phyloP scores from a whole-genome alignment of 2,888 invertebrate genomes.

The Odontothrips loti region DNA sequence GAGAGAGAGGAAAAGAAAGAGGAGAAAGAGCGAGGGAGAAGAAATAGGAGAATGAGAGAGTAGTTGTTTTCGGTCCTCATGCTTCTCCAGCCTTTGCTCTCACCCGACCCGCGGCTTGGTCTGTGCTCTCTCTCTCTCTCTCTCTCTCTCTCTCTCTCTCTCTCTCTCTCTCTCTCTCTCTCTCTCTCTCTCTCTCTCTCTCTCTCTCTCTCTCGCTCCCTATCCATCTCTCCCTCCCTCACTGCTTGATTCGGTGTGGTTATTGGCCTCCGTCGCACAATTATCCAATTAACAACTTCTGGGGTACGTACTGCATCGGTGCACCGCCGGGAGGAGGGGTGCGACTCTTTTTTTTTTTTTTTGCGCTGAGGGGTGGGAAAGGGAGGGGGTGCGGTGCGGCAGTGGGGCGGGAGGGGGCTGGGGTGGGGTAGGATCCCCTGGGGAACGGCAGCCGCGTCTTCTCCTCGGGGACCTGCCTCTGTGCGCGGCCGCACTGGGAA shows the following conservation, averaged over 20 bases:
- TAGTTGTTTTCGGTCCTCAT: too few relatives aligned
- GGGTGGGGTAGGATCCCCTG: background rate
- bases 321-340: too few relatives aligned
- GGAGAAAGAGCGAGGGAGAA: too few relatives aligned
- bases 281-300: slow-evolving; percentile 13
- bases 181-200: slow-evolving; percentile 1
- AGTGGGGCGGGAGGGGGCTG: background rate
- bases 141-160: background rate
- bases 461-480: background rate
- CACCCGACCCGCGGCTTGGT: too few relatives aligned
- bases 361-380: background rate
- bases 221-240: background rate
- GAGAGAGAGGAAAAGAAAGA: too few relatives aligned
- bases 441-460: background rate
- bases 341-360: too few relatives aligned
- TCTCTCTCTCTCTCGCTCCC: background rate
- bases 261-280: background rate
- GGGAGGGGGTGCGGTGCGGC: background rate
- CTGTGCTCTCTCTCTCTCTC: too few relatives aligned
- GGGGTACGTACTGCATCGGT: background rate
- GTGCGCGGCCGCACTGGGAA: background rate
- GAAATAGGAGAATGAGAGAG: too few relatives aligned
- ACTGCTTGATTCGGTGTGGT: background rate
- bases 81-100: too few relatives aligned
- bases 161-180: slow-evolving; percentile 1